Base-by-base conservation (phyloP, 2,797 vertebrate genomes). In the Microctenopoma lineatum region DNA sequence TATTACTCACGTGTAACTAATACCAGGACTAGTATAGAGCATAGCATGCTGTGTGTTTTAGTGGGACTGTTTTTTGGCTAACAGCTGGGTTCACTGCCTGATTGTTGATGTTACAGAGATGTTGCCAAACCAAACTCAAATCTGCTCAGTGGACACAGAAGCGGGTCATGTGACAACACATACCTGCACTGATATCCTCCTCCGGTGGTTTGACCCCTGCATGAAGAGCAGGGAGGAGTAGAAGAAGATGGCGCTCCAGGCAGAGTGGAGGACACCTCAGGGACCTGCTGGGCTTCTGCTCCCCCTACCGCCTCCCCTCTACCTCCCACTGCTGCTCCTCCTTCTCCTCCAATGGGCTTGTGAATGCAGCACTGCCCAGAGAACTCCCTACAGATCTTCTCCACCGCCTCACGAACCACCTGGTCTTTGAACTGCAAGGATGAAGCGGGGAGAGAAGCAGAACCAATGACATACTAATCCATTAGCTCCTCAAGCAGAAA, bases 151-250 rank as follows among this genome's bases (percentile, higher is more conserved):
- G 27, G 27, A 29, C 5, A 29, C 27, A 29, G 27, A 4, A 29
- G 27, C 36, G 9, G 36, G 5, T 38, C 36, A 11, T 8, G 9
- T 1, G 14, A 57, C 2, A 46, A n/a, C 5, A 26, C 58, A 64
- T 76, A 98, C 97, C 97, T 99, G 95, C 97, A 99, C 80, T 97
- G 96, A 88, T 96, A 99, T 59, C 96, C 96, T 61, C 97, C 94
- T 1, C 97, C 96, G 0, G 96, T 74, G 3, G 97, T 97, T 15
- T 92, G 93, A 0, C 93, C 93, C 46, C 92, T 93, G 83, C 97
- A 98, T 90, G 83, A 94, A 74, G 93, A 96, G 89, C 97, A 99
- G 67, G 92, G 88, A 27, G 96, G 92, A 0, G 95, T 94, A 92
- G 96, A 96, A 50, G 96, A 94, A 91, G 96, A 95, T 70, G 94